Percentiles rank a stretch among this genome's conserved stretches.
Conservation (phyloP, 92 coral and sea anemone genomes). For the Blastomussa wellsi region DNA sequence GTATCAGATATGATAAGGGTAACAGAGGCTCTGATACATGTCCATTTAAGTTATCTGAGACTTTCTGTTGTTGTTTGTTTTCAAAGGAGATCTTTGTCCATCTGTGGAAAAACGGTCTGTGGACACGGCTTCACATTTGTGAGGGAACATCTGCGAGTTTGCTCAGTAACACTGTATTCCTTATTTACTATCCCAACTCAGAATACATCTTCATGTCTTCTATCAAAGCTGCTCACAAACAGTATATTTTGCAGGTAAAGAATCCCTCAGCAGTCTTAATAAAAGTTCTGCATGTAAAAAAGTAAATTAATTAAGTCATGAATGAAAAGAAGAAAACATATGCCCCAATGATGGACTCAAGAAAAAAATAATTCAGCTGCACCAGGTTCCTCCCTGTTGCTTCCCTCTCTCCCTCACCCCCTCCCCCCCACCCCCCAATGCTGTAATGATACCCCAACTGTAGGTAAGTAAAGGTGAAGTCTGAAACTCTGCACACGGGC, state of each 20-base stretch:
- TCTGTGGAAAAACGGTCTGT: conserved; percentile 66
- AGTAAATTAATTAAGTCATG: no score
- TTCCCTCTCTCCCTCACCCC: no score
- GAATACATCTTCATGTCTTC: conserved; percentile 71
- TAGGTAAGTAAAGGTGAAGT: no score
- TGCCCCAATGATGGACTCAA: no score
- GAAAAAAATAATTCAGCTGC: no score
- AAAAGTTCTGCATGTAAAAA: no score
- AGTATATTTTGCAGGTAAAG: conserved; percentile 79
- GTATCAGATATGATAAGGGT: no score
- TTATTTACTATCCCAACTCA: conserved; percentile 83
- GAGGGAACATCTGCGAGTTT: conserved; percentile 38
- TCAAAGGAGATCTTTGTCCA: conserved; percentile 75
- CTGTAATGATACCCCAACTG: no score
- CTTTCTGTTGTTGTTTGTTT: neutral
- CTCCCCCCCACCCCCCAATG: no score
- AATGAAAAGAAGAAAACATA: no score
- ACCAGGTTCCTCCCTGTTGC: no score
- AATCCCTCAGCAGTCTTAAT: neutral
- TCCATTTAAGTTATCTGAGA: neutral
- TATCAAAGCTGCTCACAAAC: conserved; percentile 77
- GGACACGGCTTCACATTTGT: conserved; percentile 67
- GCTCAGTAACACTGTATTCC: conserved; percentile 54
- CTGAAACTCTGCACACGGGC: no score
- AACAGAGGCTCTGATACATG: neutral